Evolutionary conservation across 1,140 invertebrate genomes (phyloP).

Genomic region (Apocrypta bakeri): DNA sequence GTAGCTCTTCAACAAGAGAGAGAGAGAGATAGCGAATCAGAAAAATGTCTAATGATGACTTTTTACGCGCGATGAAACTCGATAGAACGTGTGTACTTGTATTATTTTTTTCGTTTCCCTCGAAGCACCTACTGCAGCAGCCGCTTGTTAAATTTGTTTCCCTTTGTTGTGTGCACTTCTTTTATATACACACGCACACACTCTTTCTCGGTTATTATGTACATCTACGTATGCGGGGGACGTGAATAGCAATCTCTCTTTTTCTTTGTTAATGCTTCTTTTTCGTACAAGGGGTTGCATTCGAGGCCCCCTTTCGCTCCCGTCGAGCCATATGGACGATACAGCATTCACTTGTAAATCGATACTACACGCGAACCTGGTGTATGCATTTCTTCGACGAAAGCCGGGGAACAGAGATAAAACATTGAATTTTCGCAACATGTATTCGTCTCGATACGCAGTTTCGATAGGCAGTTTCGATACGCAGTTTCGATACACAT

Average conservation of each 20-base stretch:
- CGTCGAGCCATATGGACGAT: background rate
- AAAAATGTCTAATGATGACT: background rate
- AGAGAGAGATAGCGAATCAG: too few relatives aligned
- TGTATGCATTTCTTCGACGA: background rate
- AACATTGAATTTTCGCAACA: background rate
- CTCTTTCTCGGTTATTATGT: background rate
- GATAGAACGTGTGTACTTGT: background rate
- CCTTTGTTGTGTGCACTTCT: background rate
- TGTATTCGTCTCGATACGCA: too few relatives aligned
- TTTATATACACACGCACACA: background rate
- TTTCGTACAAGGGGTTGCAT: background rate
- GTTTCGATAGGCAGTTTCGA: too few relatives aligned
- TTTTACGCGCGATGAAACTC: background rate
- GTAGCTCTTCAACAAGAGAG: too few relatives aligned
- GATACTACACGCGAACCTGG: background rate
- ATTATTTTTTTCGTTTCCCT: background rate
- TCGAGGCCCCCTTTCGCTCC: constrained; percentile 4
- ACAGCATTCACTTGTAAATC: background rate
- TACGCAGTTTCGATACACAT: too few relatives aligned
- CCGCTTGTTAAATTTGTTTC: background rate
- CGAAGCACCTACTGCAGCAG: background rate
- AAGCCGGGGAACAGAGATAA: background rate
- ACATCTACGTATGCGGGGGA: background rate
- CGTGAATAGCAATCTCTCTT: background rate
- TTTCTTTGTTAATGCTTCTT: background rate